These are phyloP conservation scores for Chlorops oryzae DNA, from an alignment of 1,140 invertebrate genomes.

Conservation along the genomic window DNA sequence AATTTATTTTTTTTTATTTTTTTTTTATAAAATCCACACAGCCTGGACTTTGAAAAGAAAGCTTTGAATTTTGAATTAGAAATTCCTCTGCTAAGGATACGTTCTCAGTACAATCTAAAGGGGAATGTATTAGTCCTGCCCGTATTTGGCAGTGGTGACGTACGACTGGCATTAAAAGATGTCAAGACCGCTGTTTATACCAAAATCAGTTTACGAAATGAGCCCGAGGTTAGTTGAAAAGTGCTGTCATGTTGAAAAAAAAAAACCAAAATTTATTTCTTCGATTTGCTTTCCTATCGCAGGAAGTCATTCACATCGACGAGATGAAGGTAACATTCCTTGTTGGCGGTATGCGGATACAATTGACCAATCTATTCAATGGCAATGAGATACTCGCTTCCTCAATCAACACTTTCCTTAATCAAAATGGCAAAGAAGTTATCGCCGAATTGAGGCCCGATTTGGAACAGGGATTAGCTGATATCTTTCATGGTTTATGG, in stretches of 20 bases:
- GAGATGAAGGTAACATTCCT: slow-evolving; percentile 55
- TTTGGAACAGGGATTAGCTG: slow-evolving; percentile 64
- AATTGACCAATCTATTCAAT: slow-evolving; percentile 53
- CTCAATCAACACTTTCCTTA: slow-evolving; percentile 58
- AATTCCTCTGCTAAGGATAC: slow-evolving; percentile 51
- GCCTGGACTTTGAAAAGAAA: slow-evolving; percentile 49
- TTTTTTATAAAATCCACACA: slow-evolving; percentile 16
- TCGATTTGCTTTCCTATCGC: no score
- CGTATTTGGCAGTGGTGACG: slow-evolving; percentile 51
- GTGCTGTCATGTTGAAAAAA: background rate
- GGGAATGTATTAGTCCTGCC: slow-evolving; percentile 56
- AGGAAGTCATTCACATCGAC: slow-evolving; percentile 50
- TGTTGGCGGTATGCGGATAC: slow-evolving; percentile 51
- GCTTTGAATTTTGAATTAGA: slow-evolving; percentile 51
- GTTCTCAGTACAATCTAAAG: slow-evolving; percentile 54
- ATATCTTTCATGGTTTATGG: slow-evolving; percentile 70
- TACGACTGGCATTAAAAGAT: slow-evolving; percentile 49
- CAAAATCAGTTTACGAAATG: slow-evolving; percentile 47
- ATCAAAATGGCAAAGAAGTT: slow-evolving; percentile 76
- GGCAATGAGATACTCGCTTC: slow-evolving; percentile 51
- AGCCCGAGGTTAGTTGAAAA: slow-evolving; percentile 27
- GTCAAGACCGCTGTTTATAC: slow-evolving; percentile 52
- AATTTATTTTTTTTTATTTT: slow-evolving; percentile 15
- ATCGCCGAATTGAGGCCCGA: slow-evolving; percentile 78
- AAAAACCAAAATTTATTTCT: no score